Conservation (phyloP, 1,140 invertebrate species). For the Drosophila trapezifrons region DNA sequence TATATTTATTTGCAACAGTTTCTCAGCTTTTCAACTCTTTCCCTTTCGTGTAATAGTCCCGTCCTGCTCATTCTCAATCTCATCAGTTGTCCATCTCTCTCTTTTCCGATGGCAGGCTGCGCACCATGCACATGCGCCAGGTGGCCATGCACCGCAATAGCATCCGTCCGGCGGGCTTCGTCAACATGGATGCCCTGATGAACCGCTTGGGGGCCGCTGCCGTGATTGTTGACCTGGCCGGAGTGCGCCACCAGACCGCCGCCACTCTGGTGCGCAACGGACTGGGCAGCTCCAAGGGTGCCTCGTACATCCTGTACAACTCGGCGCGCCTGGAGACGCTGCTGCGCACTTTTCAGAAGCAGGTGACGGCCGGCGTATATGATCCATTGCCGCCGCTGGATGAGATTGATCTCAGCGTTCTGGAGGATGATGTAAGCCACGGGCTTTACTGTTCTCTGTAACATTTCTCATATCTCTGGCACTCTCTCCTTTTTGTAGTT, state of each 20-base stretch:
- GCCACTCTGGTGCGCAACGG: slow-evolving; percentile 74
- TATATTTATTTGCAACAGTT: too few species aligned
- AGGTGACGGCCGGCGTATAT: slow-evolving; percentile 85
- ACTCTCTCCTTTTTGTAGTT: slow-evolving; percentile 34
- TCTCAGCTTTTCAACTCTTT: too few species aligned
- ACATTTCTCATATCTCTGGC: not conserved
- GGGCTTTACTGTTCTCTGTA: not conserved
- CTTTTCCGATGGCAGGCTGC: slow-evolving; percentile 65
- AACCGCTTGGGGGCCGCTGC: slow-evolving; percentile 86
- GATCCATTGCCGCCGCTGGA: slow-evolving; percentile 85
- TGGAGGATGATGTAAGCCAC: slow-evolving; percentile 86
- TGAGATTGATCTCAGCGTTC: slow-evolving; percentile 86
- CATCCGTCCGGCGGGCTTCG: slow-evolving; percentile 78
- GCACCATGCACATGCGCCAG: slow-evolving; percentile 86
- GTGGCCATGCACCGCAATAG: slow-evolving; percentile 88
- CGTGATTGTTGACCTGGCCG: slow-evolving; percentile 87
- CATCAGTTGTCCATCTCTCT: not conserved
- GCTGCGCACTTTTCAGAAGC: slow-evolving; percentile 86
- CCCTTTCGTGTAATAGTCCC: not conserved
- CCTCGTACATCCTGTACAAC: slow-evolving; percentile 90
- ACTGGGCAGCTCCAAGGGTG: slow-evolving; percentile 84
- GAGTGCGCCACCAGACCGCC: slow-evolving; percentile 85
- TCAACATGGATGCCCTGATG: slow-evolving; percentile 84
- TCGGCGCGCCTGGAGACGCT: slow-evolving; percentile 88
- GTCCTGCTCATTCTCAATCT: not conserved